Conservation (phyloP, 2,113 vertebrate genomes). For the Arvicanthis niloticus region DNA sequence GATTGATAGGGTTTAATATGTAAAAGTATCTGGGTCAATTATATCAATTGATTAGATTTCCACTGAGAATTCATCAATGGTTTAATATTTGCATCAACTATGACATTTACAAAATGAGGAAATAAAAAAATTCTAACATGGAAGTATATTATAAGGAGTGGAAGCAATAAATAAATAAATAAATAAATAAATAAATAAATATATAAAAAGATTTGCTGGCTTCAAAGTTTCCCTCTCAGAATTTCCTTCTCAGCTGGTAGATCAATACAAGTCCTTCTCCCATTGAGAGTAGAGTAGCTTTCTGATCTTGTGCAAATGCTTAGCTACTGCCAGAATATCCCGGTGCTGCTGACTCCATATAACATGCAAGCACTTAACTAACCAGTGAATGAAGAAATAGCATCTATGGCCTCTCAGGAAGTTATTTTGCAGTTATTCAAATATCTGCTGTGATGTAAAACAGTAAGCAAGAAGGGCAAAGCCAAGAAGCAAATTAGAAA, state of each 20-base stretch:
- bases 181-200: no score
- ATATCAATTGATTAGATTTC: background rate
- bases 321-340: background rate
- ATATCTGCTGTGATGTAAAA: background rate
- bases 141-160: background rate
- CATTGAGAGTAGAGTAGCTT: background rate
- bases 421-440: background rate
- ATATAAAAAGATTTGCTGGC: background rate
- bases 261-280: background rate
- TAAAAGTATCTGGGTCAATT: background rate
- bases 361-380: background rate
- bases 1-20: slow-evolving; percentile 16
- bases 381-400: background rate
- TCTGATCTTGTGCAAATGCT: slow-evolving; percentile 22
- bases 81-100: slow-evolving; percentile 20
- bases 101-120: background rate
- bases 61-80: background rate
- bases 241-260: background rate
- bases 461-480: background rate
- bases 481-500: background rate
- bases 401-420: background rate
- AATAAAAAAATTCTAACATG: background rate
- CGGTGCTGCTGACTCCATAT: background rate
- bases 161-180: background rate
- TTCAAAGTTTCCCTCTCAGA: background rate